Evolutionary conservation across 37 sponge, comb jelly and placozoan species (phyloP).

Genomic region (Theonella swinhoei): DNA sequence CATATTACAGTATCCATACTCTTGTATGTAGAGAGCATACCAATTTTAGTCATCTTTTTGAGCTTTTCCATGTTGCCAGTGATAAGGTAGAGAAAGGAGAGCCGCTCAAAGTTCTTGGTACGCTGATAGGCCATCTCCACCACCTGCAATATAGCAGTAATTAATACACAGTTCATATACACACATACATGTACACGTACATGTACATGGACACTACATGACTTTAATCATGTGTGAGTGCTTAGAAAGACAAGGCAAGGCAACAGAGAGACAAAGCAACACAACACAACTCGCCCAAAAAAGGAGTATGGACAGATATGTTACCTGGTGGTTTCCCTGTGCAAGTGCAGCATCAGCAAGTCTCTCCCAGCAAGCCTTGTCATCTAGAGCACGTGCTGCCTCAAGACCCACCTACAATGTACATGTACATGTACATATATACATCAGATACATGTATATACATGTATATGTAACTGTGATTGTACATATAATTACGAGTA

Average conservation of each 20-base stretch:
- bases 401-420: conserved; percentile 95
- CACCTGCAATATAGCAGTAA: conserved; percentile 49
- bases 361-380: conserved; percentile 92
- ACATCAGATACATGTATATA: conserved; percentile 52
- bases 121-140: conserved; percentile 99
- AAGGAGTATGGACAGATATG: too few species aligned
- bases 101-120: conserved; percentile 96
- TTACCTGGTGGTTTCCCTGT: conserved; percentile 96
- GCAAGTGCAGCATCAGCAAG: conserved; percentile 84
- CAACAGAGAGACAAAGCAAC: too few species aligned
- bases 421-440: conserved; percentile 49
- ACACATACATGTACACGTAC: too few species aligned
- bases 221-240: not conserved
- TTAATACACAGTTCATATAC: conserved; percentile 54
- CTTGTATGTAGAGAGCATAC: too few species aligned
- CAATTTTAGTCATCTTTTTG: conserved; percentile 96
- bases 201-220: not conserved
- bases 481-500: too few species aligned
- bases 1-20: too few species aligned
- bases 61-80: conserved; percentile 97
- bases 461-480: too few species aligned
- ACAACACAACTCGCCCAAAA: too few species aligned
- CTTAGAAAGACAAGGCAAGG: not conserved
- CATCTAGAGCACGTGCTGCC: conserved; percentile 91
- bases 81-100: conserved; percentile 96